Base-by-base conservation (phyloP, 2,797 vertebrate species). In the Telmatherina bonti region DNA sequence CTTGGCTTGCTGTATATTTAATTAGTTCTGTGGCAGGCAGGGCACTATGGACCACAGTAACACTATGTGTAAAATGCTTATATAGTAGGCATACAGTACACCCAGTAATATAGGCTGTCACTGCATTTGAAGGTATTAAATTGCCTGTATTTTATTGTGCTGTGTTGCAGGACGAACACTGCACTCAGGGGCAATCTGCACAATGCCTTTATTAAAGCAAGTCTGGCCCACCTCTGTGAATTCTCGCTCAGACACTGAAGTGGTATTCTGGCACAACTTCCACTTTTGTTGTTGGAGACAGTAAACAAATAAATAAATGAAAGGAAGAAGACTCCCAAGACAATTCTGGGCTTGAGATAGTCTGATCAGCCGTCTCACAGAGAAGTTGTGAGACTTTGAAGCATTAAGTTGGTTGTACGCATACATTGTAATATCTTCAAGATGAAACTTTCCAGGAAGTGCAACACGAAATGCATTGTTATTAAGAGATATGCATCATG, bases 191-290 rank as follows among this genome's bases (percentile, higher is more conserved):
- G 62, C 51, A 84, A 78, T 79, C 68, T 78, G 60, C 78, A 65
- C 74, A 65, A 31, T 30, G 73, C 41, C 70, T 85, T 87, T 85
- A 91, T 84, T 86, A 86, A 82, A 79, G 68, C 53, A 81, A 73
- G 74, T 65, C 56, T 31, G 26, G 36, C 62, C 58, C 62, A 78
- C 76, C 67, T 72, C 52, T 73, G 74, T 55, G 70, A 66, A 74
- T 76, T 83, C 47, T 72, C 55, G 67, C 26, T 52, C 60, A 59
- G 70, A 72, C 59, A 70, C 70, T 67, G 24, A 66, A 78, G 74
- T 74, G 62, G 55, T 59, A 35, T 63, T 75, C 27, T 72, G 72
- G 81, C 70, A 73, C 63, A 88, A 66, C 65, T 73, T 68, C 24
- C 36, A 70, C 54, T 79, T 41, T 59, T 29, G 58, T 75, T 79